Percentiles rank a stretch among this genome's conserved stretches.
Conservation (phyloP, 2,113 vertebrate genomes). For the Lipophrys pholis region DNA sequence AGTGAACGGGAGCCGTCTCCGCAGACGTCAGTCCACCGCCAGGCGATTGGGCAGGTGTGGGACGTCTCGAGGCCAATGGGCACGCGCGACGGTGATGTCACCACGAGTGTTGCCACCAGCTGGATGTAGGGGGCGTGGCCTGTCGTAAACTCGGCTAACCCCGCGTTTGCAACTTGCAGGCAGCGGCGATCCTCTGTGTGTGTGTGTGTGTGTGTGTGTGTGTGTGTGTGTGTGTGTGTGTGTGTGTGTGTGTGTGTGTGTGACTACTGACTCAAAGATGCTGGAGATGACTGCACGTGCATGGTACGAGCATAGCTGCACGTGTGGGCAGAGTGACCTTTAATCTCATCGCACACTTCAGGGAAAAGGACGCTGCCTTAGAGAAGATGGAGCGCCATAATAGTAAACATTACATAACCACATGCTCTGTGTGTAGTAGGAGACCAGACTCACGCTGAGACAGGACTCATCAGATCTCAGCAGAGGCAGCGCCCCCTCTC, state of each 20-base stretch:
- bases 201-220: too few species aligned
- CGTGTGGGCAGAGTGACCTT: slow-evolving; percentile 13
- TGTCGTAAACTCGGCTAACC: slow-evolving; percentile 83
- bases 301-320: neutral
- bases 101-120: slow-evolving; percentile 89
- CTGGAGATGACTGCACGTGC: slow-evolving; percentile 11
- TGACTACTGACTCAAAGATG: slow-evolving; percentile 20
- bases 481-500: slow-evolving; percentile 69
- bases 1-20: slow-evolving; percentile 65
- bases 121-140: slow-evolving; percentile 84
- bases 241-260: too few species aligned
- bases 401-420: slow-evolving; percentile 81
- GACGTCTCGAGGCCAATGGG: slow-evolving; percentile 77
- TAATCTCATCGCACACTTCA: neutral
- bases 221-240: too few species aligned
- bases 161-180: slow-evolving; percentile 72
- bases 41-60: slow-evolving; percentile 74
- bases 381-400: slow-evolving; percentile 40
- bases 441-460: slow-evolving; percentile 55
- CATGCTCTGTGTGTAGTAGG: slow-evolving; percentile 52
- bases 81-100: slow-evolving; percentile 81
- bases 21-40: slow-evolving; percentile 80
- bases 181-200: neutral
- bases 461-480: slow-evolving; percentile 12
- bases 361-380: neutral